Conservation (phyloP, 2,797 vertebrate species). For the Petrocephalus schoutedeni region DNA sequence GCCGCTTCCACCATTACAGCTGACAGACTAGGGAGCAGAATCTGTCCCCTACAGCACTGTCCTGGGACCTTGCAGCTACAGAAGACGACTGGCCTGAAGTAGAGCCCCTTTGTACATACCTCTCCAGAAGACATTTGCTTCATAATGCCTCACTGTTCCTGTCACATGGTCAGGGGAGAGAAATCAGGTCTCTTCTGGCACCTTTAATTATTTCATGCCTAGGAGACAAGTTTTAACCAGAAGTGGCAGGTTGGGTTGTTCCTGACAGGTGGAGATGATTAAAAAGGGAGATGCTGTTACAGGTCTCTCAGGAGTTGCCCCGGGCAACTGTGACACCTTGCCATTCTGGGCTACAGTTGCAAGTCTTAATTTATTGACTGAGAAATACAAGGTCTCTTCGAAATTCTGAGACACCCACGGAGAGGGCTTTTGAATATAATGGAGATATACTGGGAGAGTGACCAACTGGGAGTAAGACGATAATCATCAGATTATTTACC, state of each 20-base stretch:
- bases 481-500: slow-evolving; percentile 55
- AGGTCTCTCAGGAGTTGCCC: slow-evolving; percentile 86
- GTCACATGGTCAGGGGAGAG: slow-evolving; percentile 67
- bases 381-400: slow-evolving; percentile 58
- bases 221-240: slow-evolving; percentile 99
- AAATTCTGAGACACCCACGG: slow-evolving; percentile 23
- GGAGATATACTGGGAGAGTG: slow-evolving; percentile 48
- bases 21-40: slow-evolving; percentile 92
- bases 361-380: slow-evolving; percentile 72
- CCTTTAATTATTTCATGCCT: slow-evolving; percentile 99
- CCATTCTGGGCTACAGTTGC: slow-evolving; percentile 64
- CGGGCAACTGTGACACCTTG: slow-evolving; percentile 68
- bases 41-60: slow-evolving; percentile 97
- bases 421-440: slow-evolving; percentile 43
- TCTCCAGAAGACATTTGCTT: slow-evolving; percentile 95
- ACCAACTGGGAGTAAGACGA: slow-evolving; percentile 53
- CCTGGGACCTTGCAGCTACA: slow-evolving; percentile 66
- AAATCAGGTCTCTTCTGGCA: slow-evolving; percentile 71
- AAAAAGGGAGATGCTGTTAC: slow-evolving; percentile 87
- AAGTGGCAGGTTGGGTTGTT: slow-evolving; percentile 97
- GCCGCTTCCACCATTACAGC: neutral
- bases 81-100: slow-evolving; percentile 64
- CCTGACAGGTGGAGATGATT: slow-evolving; percentile 99
- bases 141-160: slow-evolving; percentile 75
- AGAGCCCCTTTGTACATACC: slow-evolving; percentile 72